Percentiles rank a stretch among this genome's conserved stretches.
phyloP scores from a whole-genome alignment of 2,888 invertebrate genomes.

The Perizoma flavofasciatum region DNA sequence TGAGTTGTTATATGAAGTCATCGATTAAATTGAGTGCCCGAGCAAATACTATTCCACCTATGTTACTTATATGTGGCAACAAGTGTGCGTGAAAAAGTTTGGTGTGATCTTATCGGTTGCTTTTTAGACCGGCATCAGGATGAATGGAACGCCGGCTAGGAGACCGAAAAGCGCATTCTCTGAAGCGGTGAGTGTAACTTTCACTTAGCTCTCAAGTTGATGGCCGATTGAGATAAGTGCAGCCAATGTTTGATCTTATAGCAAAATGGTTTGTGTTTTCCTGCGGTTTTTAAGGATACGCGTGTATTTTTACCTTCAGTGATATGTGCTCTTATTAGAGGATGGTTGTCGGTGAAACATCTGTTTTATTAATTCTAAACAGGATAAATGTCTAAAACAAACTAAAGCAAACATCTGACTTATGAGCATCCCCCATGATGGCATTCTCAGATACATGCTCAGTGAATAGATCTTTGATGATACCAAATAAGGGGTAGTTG shows the following conservation, averaged over 20 bases:
- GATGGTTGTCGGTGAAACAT: no score
- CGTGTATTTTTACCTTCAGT: no score
- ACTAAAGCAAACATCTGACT: no score
- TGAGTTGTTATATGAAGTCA: conserved; percentile 80
- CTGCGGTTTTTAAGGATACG: no score
- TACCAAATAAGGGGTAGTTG: no score
- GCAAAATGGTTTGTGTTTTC: background rate
- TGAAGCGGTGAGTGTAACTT: conserved; percentile 65
- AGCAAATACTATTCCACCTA: conserved; percentile 35
- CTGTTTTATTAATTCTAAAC: no score
- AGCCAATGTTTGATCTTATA: conserved; percentile 24
- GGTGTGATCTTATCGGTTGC: conserved; percentile 64
- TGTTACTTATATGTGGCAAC: conserved; percentile 49
- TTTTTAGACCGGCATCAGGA: conserved; percentile 66
- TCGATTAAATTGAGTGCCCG: conserved; percentile 71
- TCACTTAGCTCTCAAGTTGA: conserved; percentile 34
- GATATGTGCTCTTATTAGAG: no score
- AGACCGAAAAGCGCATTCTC: conserved; percentile 79
- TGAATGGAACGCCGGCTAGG: conserved; percentile 79
- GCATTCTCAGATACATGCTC: no score
- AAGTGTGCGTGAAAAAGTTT: conserved; percentile 79
- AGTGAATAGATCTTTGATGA: no score
- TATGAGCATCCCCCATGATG: no score
- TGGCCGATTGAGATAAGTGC: conserved; percentile 36
- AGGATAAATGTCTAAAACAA: no score